These are phyloP conservation scores for Antrozous pallidus DNA, from an alignment of 2,797 vertebrate species.

Conservation along the genomic window DNA sequence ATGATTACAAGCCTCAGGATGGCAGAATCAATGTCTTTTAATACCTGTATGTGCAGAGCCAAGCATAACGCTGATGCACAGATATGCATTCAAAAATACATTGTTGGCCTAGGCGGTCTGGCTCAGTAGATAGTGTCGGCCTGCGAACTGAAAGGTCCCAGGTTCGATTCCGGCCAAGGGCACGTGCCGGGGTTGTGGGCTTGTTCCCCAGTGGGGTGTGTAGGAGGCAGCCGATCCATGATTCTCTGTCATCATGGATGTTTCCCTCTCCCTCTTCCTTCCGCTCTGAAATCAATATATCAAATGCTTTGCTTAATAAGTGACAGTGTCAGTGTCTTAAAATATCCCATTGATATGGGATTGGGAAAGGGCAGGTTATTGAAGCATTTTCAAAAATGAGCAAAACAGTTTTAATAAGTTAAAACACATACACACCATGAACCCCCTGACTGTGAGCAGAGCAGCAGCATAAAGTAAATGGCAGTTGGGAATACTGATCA, in stretches of 20 bases:
- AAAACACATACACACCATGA: neutral
- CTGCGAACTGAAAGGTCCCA: no score
- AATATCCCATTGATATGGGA: neutral
- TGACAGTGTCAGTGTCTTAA: neutral
- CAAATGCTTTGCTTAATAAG: neutral
- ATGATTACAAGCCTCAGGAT: neutral
- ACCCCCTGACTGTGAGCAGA: neutral
- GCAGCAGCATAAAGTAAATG: neutral
- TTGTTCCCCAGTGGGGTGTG: no score
- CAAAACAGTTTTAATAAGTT: neutral
- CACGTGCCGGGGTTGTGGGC: no score
- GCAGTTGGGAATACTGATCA: neutral
- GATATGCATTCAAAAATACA: neutral
- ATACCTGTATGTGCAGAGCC: neutral
- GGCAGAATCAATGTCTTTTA: neutral
- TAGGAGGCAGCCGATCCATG: no score
- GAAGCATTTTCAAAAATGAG: neutral
- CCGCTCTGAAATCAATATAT: no score
- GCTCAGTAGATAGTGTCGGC: no score
- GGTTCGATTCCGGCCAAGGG: no score
- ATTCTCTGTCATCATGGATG: no score
- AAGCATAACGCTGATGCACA: neutral
- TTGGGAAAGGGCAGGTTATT: neutral
- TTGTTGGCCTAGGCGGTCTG: neutral
- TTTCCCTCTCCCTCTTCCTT: no score